Conservation (phyloP, 2,888 invertebrate species). For the Schrankia costaestrigalis region DNA sequence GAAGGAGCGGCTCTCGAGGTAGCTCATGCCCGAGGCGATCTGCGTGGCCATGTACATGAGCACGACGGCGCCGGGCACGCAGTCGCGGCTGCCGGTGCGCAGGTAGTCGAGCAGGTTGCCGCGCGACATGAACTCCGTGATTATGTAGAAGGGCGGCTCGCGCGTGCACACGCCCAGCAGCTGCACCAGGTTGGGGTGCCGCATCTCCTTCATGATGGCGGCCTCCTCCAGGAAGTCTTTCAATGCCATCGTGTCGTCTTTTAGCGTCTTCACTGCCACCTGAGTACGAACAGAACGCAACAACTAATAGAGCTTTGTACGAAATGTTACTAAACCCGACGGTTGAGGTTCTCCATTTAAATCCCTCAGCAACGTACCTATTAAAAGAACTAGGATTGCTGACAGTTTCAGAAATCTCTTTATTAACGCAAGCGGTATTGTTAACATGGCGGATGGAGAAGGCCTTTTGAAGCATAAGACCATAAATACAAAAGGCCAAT, state of each 20-base stretch:
- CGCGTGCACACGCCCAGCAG: slow-evolving; percentile 98
- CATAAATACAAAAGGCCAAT: too few species aligned
- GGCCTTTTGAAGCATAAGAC: too few species aligned
- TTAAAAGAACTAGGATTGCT: too few species aligned
- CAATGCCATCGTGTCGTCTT: slow-evolving; percentile 99
- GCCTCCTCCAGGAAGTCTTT: slow-evolving; percentile 99
- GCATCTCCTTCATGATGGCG: slow-evolving; percentile 99
- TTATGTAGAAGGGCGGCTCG: slow-evolving; percentile 99
- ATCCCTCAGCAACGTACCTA: too few species aligned
- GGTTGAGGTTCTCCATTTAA: too few species aligned
- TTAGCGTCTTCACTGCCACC: slow-evolving; percentile 98
- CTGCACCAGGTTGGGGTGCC: slow-evolving; percentile 98
- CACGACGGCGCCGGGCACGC: slow-evolving; percentile 95
- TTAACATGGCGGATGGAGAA: too few species aligned
- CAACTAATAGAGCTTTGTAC: too few species aligned
- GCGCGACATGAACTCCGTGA: slow-evolving; percentile 99
- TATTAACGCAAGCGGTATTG: too few species aligned
- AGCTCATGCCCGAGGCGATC: slow-evolving; percentile 99
- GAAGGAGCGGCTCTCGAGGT: slow-evolving; percentile 96
- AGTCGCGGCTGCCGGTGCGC: slow-evolving; percentile 90
- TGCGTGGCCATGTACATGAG: slow-evolving; percentile 99
- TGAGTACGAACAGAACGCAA: too few species aligned
- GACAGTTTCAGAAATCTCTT: too few species aligned
- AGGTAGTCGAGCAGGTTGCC: slow-evolving; percentile 98
- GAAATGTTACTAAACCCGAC: too few species aligned